A percentile compares a stretch with the other conserved stretches of the same genome.
These are phyloP conservation scores for Drosophila fulvimacula DNA, from an alignment of 2,888 invertebrate species.

Conservation along the genomic window DNA sequence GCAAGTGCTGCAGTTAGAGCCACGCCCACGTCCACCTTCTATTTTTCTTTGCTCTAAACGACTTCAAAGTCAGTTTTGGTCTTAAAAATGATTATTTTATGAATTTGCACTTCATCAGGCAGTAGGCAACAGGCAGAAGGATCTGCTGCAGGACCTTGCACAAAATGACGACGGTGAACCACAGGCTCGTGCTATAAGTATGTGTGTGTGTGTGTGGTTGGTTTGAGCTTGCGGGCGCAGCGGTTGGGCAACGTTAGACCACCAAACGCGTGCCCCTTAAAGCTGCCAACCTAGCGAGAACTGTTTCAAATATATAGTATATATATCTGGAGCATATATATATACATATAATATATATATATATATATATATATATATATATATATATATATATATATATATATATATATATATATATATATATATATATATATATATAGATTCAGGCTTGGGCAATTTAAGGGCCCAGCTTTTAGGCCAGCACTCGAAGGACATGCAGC, in stretches of 20 bases:
- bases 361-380: not conserved
- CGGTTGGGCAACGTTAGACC: not conserved
- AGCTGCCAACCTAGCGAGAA: slow-evolving; percentile 21
- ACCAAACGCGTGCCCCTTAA: slow-evolving; percentile 32
- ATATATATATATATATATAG: not conserved
- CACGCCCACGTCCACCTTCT: not conserved
- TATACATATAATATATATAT: not conserved
- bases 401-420: not conserved
- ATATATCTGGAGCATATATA: not conserved
- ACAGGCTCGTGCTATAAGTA: slow-evolving; percentile 8
- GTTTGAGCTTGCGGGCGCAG: slow-evolving; percentile 18
- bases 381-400: not conserved
- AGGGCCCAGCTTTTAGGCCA: slow-evolving; percentile 34
- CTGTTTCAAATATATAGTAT: not conserved
- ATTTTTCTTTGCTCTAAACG: slow-evolving; percentile 7
- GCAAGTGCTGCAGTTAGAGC: slow-evolving; percentile 2
- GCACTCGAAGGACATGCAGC: slow-evolving; percentile 43
- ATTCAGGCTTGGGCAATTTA: slow-evolving; percentile 46
- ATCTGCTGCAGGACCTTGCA: slow-evolving; percentile 20
- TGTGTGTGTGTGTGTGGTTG: slow-evolving; percentile 1
- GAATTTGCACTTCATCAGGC: slow-evolving; percentile 63
- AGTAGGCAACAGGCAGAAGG: slow-evolving; percentile 10
- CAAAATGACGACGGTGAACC: slow-evolving; percentile 60
- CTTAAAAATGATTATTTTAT: slow-evolving; percentile 59
- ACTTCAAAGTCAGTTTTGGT: slow-evolving; percentile 38